phyloP scores from a whole-genome alignment of 2,888 invertebrate genomes.

The Eledona agricola region DNA sequence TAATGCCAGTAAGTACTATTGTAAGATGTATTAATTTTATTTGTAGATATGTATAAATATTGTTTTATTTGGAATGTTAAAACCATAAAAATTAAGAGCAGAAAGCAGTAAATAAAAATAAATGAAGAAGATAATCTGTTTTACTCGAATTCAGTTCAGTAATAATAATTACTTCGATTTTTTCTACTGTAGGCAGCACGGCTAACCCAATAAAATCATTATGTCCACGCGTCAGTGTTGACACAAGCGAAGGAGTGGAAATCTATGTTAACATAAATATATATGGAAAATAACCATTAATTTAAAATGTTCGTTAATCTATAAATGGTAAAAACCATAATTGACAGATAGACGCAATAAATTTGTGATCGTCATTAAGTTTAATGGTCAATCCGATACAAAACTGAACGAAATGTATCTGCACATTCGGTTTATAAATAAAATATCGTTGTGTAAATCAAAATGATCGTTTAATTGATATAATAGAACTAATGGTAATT shows the following conservation, averaged over 20 bases:
- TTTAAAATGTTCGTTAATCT: slow-evolving; percentile 32
- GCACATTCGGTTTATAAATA: slow-evolving; percentile 27
- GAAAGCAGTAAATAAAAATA: too few relatives aligned
- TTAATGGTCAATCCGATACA: slow-evolving; percentile 33
- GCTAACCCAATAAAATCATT: slow-evolving; percentile 22
- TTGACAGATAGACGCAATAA: slow-evolving; percentile 37
- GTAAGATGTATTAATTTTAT: too few relatives aligned
- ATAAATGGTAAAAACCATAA: slow-evolving; percentile 33
- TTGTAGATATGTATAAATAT: too few relatives aligned
- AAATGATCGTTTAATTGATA: slow-evolving; percentile 25
- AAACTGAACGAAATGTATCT: slow-evolving; percentile 31
- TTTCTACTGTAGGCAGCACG: too few relatives aligned
- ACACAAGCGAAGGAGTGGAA: slow-evolving; percentile 27
- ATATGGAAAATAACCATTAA: slow-evolving; percentile 31
- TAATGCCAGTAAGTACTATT: too few relatives aligned
- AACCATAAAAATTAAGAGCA: too few relatives aligned
- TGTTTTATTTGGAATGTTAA: too few relatives aligned
- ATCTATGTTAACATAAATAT: slow-evolving; percentile 28
- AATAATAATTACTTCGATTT: too few relatives aligned
- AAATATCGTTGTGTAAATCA: slow-evolving; percentile 20
- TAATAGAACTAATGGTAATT: slow-evolving; percentile 19
- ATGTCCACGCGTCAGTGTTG: slow-evolving; percentile 20
- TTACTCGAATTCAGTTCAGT: too few relatives aligned
- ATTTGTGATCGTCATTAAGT: slow-evolving; percentile 36
- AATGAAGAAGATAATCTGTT: too few relatives aligned